phyloP scores from a whole-genome alignment of 2,888 invertebrate genomes.

The Anodontia alba region DNA sequence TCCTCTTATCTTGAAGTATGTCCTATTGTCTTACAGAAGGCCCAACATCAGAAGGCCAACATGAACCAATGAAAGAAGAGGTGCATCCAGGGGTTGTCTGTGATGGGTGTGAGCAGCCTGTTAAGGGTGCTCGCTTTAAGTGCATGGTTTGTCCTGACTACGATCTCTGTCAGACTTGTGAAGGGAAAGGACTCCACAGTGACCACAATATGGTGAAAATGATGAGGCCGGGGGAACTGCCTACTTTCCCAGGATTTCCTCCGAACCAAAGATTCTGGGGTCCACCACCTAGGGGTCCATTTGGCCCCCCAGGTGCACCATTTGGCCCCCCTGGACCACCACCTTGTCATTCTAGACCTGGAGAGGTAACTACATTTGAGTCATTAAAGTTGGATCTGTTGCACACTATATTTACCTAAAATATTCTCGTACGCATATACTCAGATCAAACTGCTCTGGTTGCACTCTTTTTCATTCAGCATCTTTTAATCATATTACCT shows the following conservation, averaged over 20 bases:
- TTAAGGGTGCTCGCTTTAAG: conserved; percentile 93
- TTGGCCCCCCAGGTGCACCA: conserved; percentile 20
- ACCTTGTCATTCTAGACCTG: conserved; percentile 42
- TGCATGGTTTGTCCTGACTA: conserved; percentile 92
- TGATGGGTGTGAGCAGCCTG: conserved; percentile 89
- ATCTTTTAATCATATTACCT: too few species aligned
- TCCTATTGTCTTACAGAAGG: too few species aligned
- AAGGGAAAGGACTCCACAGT: conserved; percentile 88
- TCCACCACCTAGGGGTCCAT: conserved; percentile 17
- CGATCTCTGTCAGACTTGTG: conserved; percentile 92
- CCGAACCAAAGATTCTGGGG: conserved; percentile 4
- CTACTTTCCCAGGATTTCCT: neutral
- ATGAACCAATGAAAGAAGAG: conserved; percentile 4
- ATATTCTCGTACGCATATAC: too few species aligned
- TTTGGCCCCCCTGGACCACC: conserved; percentile 35
- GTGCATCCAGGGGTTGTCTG: conserved; percentile 89
- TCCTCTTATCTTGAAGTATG: too few species aligned
- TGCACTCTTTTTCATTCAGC: too few species aligned
- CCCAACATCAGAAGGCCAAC: too few species aligned
- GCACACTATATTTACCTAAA: too few species aligned
- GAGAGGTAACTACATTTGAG: conserved; percentile 29
- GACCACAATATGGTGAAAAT: conserved; percentile 91
- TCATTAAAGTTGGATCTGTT: neutral
- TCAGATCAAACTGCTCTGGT: too few species aligned
- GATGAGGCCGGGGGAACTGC: conserved; percentile 49